Percentiles rank a stretch among this genome's conserved stretches.
Conservation (phyloP, 2,113 vertebrate genomes). For the Megaceryle maxima region DNA sequence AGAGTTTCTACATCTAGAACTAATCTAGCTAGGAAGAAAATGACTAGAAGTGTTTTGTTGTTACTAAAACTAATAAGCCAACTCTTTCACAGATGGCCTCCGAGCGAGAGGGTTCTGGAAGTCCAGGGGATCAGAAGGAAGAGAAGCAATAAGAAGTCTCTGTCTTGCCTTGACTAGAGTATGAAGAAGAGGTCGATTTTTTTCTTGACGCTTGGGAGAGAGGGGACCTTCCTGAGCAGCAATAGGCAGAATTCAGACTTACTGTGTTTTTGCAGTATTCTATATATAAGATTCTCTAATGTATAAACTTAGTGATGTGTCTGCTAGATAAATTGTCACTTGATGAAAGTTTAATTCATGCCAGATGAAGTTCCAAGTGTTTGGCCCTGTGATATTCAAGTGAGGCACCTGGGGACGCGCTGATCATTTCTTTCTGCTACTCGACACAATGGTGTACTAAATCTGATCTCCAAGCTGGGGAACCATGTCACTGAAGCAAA, state of each 20-base stretch:
- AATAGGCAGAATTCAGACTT: conserved; percentile 82
- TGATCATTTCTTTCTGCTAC: conserved; percentile 45
- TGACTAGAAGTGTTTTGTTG: neutral
- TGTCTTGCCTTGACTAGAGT: conserved; percentile 34
- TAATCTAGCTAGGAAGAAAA: neutral
- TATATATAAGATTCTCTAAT: conserved; percentile 78
- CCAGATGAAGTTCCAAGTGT: conserved; percentile 18
- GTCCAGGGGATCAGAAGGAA: conserved; percentile 82
- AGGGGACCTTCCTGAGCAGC: conserved; percentile 78
- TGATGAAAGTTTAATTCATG: conserved; percentile 64
- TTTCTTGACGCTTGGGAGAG: conserved; percentile 77
- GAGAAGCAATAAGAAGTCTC: conserved; percentile 87
- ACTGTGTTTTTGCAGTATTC: conserved; percentile 96
- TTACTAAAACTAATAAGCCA: neutral
- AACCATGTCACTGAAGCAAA: conserved; percentile 29
- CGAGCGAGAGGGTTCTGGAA: conserved; percentile 85
- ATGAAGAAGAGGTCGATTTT: conserved; percentile 55
- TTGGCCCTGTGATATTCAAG: neutral
- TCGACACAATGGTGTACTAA: conserved; percentile 43
- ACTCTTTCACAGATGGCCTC: conserved; percentile 90
- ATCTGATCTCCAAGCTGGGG: neutral
- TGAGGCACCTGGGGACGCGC: neutral
- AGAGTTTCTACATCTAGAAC: neutral
- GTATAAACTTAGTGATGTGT: conserved; percentile 76
- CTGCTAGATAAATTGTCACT: conserved; percentile 72